Base-by-base conservation (phyloP, 2,888 invertebrate genomes). In the Hirtodrosophila duncani region DNA sequence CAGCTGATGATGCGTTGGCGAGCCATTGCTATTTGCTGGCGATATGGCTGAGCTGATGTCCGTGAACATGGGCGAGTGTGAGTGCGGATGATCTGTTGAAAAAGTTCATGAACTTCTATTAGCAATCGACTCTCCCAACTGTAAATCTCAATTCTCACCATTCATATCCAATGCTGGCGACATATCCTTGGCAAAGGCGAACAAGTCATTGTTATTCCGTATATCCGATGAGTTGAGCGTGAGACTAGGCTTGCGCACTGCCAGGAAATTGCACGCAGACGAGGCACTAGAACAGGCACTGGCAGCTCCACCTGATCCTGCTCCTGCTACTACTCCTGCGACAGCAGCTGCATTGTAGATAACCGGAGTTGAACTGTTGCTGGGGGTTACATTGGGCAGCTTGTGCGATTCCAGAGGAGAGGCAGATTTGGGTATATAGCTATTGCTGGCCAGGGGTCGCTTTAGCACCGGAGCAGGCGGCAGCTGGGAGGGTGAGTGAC, bases 181-280 rank as follows among this genome's bases (percentile, higher is more conserved):
- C 50, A 85, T 63, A 1, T 86, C 85, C 77, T 83, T 84, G 38
- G 82, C 79, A 31, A 86, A 86, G 3, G 84, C 77, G 38, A 86
- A 86, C 41, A 86, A 66, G 57, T 86, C 84, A 14, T 83, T 85
- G 49, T 83, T 86, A 52, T 84, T 84, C 14, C 81, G 72, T 27
- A 84, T 75, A 51, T 85, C 86, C 21, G 86, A 82, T 3, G 86
- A 83, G 61, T 83, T 84, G 31, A 86, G 62, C 2, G 84, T 85
- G n/a, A 86, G 63, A 26, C 77, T 85, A 10, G 85, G 85, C 21
- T 86, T 85, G 2, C 85, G 81, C 0, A 85, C 69, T 0, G 75
- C 70, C 39, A 86, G 53, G 27, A 83, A 85, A 13, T 65, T 83
- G 4, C 72, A 56, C 3, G 44, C 33, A 2, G 65, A 36, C 1